These are phyloP conservation scores for Miltochrista miniata DNA, from an alignment of 2,888 invertebrate genomes.

Conservation along the genomic window DNA sequence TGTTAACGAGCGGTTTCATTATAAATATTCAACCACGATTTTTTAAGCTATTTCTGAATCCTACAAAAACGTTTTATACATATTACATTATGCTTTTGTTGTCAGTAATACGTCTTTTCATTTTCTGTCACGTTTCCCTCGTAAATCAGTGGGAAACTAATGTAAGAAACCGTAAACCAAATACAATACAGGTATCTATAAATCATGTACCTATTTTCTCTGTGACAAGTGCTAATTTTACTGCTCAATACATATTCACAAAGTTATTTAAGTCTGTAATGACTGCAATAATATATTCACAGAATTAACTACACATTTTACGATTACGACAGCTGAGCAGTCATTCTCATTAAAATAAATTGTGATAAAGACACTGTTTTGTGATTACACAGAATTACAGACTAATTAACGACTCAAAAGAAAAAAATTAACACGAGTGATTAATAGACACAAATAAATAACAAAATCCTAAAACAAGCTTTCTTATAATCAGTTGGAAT, in stretches of 20 bases:
- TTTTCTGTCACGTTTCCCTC: conserved; percentile 44
- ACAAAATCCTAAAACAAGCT: conserved; percentile 28
- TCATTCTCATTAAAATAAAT: conserved; percentile 27
- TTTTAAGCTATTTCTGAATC: neutral
- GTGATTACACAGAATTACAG: conserved; percentile 20
- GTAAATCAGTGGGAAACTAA: conserved; percentile 43
- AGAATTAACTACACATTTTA: conserved; percentile 21
- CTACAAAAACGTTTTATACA: conserved; percentile 5
- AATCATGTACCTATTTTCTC: conserved; percentile 41
- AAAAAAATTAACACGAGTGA: conserved; percentile 18
- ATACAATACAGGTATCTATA: conserved; percentile 33
- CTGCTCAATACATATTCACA: conserved; percentile 24
- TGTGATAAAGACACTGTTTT: conserved; percentile 25
- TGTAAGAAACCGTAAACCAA: conserved; percentile 42
- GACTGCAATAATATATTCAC: conserved; percentile 7
- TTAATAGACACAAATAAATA: conserved; percentile 25
- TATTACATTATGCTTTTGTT: conserved; percentile 22
- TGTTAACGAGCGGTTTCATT: neutral
- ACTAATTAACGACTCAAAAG: neutral
- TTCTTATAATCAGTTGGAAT: conserved; percentile 27
- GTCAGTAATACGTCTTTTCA: conserved; percentile 22
- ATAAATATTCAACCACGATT: neutral
- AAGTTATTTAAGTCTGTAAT: conserved; percentile 20
- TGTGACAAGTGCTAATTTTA: conserved; percentile 36
- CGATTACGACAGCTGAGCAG: conserved; percentile 14